A percentile compares a stretch with the other conserved stretches of the same genome.
Conservation (phyloP, 2,797 vertebrate species). For the Gephyroberyx darwinii region DNA sequence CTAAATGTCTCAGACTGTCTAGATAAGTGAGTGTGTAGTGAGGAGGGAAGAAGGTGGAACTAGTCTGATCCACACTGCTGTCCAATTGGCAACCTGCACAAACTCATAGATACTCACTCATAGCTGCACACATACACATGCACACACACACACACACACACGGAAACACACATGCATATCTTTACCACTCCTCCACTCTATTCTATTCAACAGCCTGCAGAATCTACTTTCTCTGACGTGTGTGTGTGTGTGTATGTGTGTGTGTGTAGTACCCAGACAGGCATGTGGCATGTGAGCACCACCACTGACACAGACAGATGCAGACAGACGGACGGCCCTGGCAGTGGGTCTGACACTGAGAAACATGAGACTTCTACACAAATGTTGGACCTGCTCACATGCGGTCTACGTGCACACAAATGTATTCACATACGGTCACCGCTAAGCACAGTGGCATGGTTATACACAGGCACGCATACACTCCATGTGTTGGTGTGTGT, state of each 20-base stretch:
- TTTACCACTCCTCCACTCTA: not conserved
- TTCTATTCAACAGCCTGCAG: not conserved
- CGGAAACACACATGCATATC: conserved; percentile 2
- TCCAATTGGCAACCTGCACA: not conserved
- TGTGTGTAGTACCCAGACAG: not conserved
- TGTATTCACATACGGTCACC: not conserved
- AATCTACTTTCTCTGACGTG: not conserved
- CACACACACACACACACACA: conserved; percentile 4
- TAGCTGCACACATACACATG: conserved; percentile 4
- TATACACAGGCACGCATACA: not conserved
- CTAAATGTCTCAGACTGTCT: conserved; percentile 69
- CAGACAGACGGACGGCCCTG: too few relatives aligned
- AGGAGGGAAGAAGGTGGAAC: conserved; percentile 15
- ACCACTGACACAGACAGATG: not conserved
- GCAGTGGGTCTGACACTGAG: not conserved
- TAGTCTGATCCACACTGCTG: conserved; percentile 6
- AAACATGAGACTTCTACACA: not conserved
- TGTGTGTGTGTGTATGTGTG: conserved; percentile 1
- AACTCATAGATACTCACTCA: too few relatives aligned
- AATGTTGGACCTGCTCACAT: not conserved
- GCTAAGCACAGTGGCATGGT: not conserved
- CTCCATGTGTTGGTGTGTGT: not conserved
- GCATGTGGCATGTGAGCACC: not conserved
- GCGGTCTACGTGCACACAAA: not conserved
- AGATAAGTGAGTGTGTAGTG: conserved; percentile 49